Conservation (phyloP, 2,113 vertebrate genomes). For the Scomber colias region DNA sequence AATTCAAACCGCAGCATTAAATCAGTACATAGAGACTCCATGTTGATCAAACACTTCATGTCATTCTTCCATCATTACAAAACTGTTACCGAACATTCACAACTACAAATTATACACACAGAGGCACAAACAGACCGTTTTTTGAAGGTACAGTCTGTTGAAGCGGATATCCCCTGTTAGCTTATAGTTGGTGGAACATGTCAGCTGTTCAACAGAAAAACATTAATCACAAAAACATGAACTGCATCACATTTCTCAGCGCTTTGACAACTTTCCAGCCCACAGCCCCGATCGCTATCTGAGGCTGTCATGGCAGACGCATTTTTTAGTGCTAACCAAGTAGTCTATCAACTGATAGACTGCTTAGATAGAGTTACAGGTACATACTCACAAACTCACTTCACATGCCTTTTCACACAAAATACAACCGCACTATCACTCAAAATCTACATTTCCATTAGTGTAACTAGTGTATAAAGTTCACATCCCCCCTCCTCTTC, state of each 20-base stretch:
- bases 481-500: no score
- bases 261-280: not conserved
- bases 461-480: no score
- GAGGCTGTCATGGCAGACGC: not conserved
- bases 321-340: not conserved
- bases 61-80: conserved; percentile 1
- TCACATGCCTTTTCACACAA: no score
- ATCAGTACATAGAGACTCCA: not conserved
- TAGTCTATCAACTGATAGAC: not conserved
- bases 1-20: not conserved
- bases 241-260: conserved; percentile 1
- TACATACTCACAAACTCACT: not conserved
- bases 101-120: no score
- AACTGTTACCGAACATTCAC: not conserved
- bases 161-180: conserved; percentile 26
- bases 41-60: not conserved
- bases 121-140: not conserved
- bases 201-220: not conserved
- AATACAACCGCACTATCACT: no score
- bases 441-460: no score
- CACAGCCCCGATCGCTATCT: not conserved
- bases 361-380: no score
- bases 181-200: conserved; percentile 9
- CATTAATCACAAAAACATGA: not conserved
- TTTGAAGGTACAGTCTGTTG: not conserved